Percentiles rank a stretch among this genome's conserved stretches.
Conservation (phyloP, 1,140 invertebrate species). For the Diploscapter pachys region DNA sequence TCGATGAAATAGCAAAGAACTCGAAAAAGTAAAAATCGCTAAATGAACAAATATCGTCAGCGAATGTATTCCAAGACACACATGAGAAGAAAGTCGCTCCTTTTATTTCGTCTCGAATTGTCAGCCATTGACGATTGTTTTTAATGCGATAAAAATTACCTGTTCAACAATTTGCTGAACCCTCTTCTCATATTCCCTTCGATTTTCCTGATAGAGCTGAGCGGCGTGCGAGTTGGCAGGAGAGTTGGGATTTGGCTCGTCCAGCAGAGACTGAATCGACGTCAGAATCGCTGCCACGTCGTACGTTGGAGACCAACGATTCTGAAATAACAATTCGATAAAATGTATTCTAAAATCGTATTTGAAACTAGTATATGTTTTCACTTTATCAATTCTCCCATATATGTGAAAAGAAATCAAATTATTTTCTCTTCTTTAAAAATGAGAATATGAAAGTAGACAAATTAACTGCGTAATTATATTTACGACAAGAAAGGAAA, state of each 20-base stretch:
- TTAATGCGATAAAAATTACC: constrained; percentile 22
- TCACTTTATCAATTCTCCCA: background rate
- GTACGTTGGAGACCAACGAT: constrained; percentile 99
- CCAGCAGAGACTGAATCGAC: constrained; percentile 65
- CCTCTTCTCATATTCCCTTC: constrained; percentile 84
- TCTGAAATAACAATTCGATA: constrained; percentile 68
- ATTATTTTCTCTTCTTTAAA: background rate
- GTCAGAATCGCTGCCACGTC: constrained; percentile 98
- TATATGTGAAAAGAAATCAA: background rate
- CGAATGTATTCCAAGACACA: too few relatives aligned
- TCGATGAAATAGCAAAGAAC: background rate
- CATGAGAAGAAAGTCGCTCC: too few relatives aligned
- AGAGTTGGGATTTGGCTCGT: constrained; percentile 91
- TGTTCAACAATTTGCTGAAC: constrained; percentile 93
- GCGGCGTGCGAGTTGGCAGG: constrained; percentile 92
- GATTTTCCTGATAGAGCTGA: constrained; percentile 72
- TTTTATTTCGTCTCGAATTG: too few relatives aligned
- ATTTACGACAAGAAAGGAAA: background rate
- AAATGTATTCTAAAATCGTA: background rate
- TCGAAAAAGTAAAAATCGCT: background rate
- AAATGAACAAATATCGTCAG: too few relatives aligned
- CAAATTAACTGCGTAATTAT: background rate
- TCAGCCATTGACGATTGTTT: too few relatives aligned
- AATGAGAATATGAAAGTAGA: constrained; percentile 4
- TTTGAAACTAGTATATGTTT: background rate